phyloP scores from a whole-genome alignment of 2,888 invertebrate species.

The Leptinotarsa peninsularis region DNA sequence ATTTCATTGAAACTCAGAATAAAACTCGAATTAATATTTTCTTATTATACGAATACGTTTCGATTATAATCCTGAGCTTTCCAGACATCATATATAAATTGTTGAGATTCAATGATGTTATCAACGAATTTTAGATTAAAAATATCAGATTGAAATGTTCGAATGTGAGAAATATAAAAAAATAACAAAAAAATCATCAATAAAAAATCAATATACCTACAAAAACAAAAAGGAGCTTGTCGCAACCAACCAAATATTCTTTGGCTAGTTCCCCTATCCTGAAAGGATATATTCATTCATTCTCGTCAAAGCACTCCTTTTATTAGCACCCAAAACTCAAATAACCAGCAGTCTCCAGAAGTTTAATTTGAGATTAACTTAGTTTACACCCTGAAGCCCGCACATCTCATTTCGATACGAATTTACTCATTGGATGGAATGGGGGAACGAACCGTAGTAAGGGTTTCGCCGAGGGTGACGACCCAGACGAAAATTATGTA shows the following conservation, averaged over 20 bases:
- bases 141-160: too few relatives aligned
- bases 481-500: conserved; percentile 5
- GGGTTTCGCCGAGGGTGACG: conserved; percentile 7
- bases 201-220: too few relatives aligned
- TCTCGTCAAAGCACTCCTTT: conserved; percentile 7
- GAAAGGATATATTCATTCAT: background rate
- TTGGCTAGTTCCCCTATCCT: background rate
- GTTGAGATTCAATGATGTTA: too few relatives aligned
- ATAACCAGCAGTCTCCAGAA: conserved; percentile 19
- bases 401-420: conserved; percentile 21
- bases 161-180: too few relatives aligned
- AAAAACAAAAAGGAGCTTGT: background rate
- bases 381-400: conserved; percentile 13
- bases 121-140: too few relatives aligned
- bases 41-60: too few relatives aligned
- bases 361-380: conserved; percentile 21
- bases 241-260: background rate
- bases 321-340: conserved; percentile 16
- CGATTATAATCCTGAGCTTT: too few relatives aligned
- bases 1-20: too few relatives aligned
- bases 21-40: too few relatives aligned
- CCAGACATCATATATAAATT: too few relatives aligned
- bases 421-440: conserved; percentile 7
- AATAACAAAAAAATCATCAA: too few relatives aligned
- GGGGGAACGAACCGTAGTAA: background rate